Evolutionary conservation across 2,888 invertebrate genomes (phyloP).

Genomic region (Drosophila histrio): DNA sequence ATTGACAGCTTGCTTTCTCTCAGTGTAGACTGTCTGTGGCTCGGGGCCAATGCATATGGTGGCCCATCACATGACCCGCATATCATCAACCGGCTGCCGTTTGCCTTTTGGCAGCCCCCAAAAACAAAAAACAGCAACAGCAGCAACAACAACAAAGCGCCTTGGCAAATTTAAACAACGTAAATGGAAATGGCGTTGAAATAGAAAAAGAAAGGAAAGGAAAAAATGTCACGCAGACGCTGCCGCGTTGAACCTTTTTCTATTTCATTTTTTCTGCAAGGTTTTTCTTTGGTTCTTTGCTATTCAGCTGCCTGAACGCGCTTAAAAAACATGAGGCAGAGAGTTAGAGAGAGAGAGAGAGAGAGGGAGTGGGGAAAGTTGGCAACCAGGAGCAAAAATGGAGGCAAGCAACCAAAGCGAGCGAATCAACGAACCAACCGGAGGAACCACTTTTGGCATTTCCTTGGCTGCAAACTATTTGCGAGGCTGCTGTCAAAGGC

Average conservation of each 20-base stretch:
- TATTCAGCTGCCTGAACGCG: constrained; percentile 23
- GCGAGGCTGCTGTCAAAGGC: constrained; percentile 62
- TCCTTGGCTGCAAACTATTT: constrained; percentile 52
- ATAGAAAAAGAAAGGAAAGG: constrained; percentile 11
- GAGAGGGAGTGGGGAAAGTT: background rate
- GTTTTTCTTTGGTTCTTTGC: constrained; percentile 4
- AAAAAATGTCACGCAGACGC: constrained; percentile 62
- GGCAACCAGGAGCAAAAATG: background rate
- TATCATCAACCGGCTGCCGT: constrained; percentile 67
- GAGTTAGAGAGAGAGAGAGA: background rate
- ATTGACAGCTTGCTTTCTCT: constrained; percentile 17
- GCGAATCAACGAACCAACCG: constrained; percentile 19
- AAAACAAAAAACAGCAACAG: constrained; percentile 18
- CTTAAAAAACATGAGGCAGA: constrained; percentile 4
- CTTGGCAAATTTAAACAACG: constrained; percentile 73
- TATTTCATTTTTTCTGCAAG: constrained; percentile 6
- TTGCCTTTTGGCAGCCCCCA: constrained; percentile 74
- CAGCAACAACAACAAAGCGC: constrained; percentile 25
- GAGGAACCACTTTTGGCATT: constrained; percentile 20
- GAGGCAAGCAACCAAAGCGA: constrained; percentile 15
- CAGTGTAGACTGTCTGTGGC: constrained; percentile 41
- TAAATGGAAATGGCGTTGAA: constrained; percentile 70
- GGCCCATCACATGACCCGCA: constrained; percentile 69
- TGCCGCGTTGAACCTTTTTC: constrained; percentile 64
- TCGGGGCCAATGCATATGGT: constrained; percentile 49